Percentiles rank a stretch among this genome's conserved stretches.
Evolutionary conservation across 2,113 vertebrate genomes (phyloP).

Genomic region (Ptilorrhoa leucosticta): DNA sequence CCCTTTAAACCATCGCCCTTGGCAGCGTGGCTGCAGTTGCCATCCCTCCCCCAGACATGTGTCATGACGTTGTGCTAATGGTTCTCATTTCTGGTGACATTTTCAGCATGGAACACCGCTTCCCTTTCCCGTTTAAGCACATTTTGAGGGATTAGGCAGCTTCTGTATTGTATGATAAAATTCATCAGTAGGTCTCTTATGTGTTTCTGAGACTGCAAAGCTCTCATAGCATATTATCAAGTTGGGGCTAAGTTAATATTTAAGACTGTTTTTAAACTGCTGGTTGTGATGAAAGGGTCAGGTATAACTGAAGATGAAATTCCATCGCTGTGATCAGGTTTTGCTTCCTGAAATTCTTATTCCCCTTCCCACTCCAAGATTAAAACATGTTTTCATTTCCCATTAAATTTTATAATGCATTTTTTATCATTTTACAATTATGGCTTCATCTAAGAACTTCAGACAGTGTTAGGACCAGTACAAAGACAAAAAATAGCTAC

Average conservation of each 20-base stretch:
- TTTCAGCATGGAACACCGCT: background rate
- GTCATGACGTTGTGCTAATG: background rate
- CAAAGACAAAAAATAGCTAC: background rate
- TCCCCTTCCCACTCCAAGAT: background rate
- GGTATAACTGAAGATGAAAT: background rate
- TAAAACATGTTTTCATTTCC: background rate
- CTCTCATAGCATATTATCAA: background rate
- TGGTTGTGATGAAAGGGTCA: background rate
- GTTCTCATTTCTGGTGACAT: background rate
- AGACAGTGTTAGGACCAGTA: background rate
- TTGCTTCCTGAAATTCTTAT: background rate
- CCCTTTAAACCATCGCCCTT: background rate
- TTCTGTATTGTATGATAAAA: background rate
- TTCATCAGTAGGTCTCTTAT: background rate
- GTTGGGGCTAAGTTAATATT: background rate
- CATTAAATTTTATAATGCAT: background rate
- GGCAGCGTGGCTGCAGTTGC: background rate
- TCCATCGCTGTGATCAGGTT: background rate
- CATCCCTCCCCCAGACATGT: fast-evolving
- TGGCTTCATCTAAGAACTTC: background rate
- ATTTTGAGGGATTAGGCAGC: background rate
- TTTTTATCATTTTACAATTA: background rate
- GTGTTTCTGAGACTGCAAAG: background rate
- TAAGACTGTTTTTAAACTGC: background rate
- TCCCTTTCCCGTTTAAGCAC: background rate